phyloP scores from a whole-genome alignment of 2,888 invertebrate genomes.

The Melanchra persicariae region DNA sequence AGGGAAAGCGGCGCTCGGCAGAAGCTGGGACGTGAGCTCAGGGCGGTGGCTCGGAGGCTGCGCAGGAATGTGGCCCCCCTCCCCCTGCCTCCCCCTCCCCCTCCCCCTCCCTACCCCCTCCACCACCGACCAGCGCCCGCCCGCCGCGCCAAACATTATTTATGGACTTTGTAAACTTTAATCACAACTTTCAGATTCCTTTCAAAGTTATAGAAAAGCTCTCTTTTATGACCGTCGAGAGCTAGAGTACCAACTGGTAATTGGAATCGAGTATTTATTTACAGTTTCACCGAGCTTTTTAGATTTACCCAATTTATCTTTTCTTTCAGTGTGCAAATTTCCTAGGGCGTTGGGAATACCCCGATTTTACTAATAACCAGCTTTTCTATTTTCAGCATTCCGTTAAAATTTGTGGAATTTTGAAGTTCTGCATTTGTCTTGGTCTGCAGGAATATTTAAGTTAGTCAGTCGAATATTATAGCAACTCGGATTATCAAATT shows the following conservation, averaged over 20 bases:
- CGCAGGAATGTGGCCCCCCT: slow-evolving; percentile 87
- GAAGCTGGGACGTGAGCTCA: slow-evolving; percentile 67
- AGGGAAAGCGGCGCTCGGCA: slow-evolving; percentile 78
- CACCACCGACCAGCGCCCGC: slow-evolving; percentile 40
- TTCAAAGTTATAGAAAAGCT: slow-evolving; percentile 49
- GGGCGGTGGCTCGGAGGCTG: slow-evolving; percentile 83
- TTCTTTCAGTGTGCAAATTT: background rate
- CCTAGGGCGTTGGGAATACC: background rate
- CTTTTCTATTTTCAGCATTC: background rate
- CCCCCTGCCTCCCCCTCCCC: slow-evolving; percentile 79
- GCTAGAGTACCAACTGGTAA: background rate
- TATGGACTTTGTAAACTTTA: slow-evolving; percentile 64
- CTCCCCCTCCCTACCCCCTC: slow-evolving; percentile 66
- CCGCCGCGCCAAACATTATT: slow-evolving; percentile 63
- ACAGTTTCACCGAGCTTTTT: background rate
- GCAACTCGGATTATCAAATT: background rate
- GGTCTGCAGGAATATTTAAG: background rate
- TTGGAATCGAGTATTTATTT: slow-evolving; percentile 1
- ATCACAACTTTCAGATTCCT: slow-evolving; percentile 61
- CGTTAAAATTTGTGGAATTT: background rate
- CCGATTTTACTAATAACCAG: background rate
- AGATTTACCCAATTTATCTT: background rate
- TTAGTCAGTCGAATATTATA: no score
- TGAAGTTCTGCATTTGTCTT: background rate
- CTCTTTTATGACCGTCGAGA: slow-evolving; percentile 21